Evolutionary conservation across 2,797 vertebrate species (phyloP).

Genomic region (Bradypodion ventrale): DNA sequence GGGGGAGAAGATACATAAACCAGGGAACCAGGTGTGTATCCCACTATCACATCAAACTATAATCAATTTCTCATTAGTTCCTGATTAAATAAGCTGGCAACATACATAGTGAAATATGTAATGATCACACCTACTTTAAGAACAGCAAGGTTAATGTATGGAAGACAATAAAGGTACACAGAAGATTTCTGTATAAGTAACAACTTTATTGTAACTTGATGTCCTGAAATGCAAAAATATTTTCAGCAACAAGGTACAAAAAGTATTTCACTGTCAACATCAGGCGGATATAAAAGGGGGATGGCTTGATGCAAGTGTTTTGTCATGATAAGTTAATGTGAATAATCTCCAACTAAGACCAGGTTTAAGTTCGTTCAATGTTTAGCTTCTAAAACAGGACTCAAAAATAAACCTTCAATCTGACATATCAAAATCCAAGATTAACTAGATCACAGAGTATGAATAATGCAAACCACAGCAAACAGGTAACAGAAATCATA

Average conservation of each 20-base stretch:
- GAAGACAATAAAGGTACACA: slow-evolving; percentile 56
- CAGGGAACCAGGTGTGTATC: not conserved
- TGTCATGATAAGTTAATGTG: slow-evolving; percentile 69
- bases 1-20: not conserved
- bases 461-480: slow-evolving; percentile 67
- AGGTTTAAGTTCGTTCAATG: slow-evolving; percentile 71
- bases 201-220: slow-evolving; percentile 83
- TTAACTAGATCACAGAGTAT: slow-evolving; percentile 70
- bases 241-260: slow-evolving; percentile 83
- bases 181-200: slow-evolving; percentile 75
- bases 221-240: slow-evolving; percentile 82
- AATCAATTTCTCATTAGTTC: not conserved
- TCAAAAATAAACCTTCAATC: slow-evolving; percentile 69
- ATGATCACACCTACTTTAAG: not conserved
- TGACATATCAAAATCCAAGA: slow-evolving; percentile 65
- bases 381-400: slow-evolving; percentile 75
- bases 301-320: slow-evolving; percentile 74
- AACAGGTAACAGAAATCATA: slow-evolving; percentile 71
- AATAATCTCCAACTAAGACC: slow-evolving; percentile 66
- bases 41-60: not conserved
- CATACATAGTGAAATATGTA: not conserved
- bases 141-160: not conserved
- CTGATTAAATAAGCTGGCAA: not conserved
- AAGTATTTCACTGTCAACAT: slow-evolving; percentile 80
- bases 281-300: slow-evolving; percentile 77